Evolutionary conservation across 2,888 invertebrate genomes (phyloP).

Genomic region (Eugnorisma glareosa): DNA sequence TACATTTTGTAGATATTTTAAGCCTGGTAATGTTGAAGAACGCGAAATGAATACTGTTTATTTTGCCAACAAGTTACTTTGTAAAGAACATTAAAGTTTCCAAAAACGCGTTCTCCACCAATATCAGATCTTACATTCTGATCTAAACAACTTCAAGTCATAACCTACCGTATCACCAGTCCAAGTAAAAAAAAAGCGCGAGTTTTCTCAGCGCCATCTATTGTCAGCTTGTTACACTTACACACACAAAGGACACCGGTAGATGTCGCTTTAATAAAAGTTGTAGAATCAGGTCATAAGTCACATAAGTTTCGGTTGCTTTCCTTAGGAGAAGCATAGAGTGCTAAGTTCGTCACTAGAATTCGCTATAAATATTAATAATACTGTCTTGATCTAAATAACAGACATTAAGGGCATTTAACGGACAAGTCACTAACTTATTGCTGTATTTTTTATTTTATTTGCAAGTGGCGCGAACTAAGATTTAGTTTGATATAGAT

Average conservation of each 20-base stretch:
- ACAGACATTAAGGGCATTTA: constrained; percentile 48
- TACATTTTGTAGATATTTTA: constrained; percentile 44
- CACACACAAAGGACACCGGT: constrained; percentile 33
- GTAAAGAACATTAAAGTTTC: neutral
- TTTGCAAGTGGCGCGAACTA: constrained; percentile 43
- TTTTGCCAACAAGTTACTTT: constrained; percentile 2
- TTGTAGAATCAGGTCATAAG: constrained; percentile 38
- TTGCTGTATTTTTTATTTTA: constrained; percentile 39
- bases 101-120: neutral
- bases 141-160: constrained; percentile 29
- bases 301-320: constrained; percentile 29
- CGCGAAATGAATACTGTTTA: neutral
- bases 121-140: constrained; percentile 14
- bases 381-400: constrained; percentile 66
- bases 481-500: constrained; percentile 1
- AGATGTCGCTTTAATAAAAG: constrained; percentile 41
- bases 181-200: constrained; percentile 33
- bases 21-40: constrained; percentile 2
- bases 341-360: constrained; percentile 55
- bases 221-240: constrained; percentile 15
- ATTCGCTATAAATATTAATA: constrained; percentile 67
- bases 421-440: constrained; percentile 52
- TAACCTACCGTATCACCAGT: constrained; percentile 17
- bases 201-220: constrained; percentile 47
- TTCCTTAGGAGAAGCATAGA: constrained; percentile 19